Evolutionary conservation across 1,140 invertebrate genomes (phyloP), one percentile per base, ranked within the genome.

Genomic region (Atta texana): DNA sequence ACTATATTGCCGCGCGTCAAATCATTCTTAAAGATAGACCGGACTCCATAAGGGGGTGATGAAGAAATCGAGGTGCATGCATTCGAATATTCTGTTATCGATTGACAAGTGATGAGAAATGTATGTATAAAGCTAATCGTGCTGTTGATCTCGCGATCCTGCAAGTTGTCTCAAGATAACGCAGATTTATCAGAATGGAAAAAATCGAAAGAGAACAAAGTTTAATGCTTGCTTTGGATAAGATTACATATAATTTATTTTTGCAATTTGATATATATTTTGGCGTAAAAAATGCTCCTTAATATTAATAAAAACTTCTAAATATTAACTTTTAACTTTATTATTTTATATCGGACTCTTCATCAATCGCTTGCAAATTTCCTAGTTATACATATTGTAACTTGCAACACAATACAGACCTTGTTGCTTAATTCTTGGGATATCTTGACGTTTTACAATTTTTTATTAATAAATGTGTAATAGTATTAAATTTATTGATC

Each of bases 61-160:
- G 55, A 5, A 49, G 24, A 61, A 34, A 39, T 49, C 28, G 57
- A 39, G 69, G 44, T 59, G 24, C 16, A 74, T 18, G 69, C n/a
- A 74, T 14, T 68, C 21, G 21, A 86, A 55, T 64, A 34, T 12
- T n/a, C 44, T 71, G 53, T 64, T 86, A 78, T 86, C 61, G 74
- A 86, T 86, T 86, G 59, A 68, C 74, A 77, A 86, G 61, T 68
- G 63, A 86, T 24, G 63, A 57, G 75, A 71, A 57, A 71, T 53
- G 34, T 16, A 10, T 55, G 21, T 51, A 51, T 51, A 44, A 24
- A 55, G 18, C 3, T 57, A 34, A 61, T 71, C 3, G 49, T 63
- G 21, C 31, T 77, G 21, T 61, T 44, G 39, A 44, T 8, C 31
- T 66, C n/a, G 8, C 31, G 8, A 55, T 81, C 4, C 34, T 81